Evolutionary conservation across 2,113 vertebrate genomes (phyloP), one percentile per base, ranked within the genome.

Genomic region (Naja naja): DNA sequence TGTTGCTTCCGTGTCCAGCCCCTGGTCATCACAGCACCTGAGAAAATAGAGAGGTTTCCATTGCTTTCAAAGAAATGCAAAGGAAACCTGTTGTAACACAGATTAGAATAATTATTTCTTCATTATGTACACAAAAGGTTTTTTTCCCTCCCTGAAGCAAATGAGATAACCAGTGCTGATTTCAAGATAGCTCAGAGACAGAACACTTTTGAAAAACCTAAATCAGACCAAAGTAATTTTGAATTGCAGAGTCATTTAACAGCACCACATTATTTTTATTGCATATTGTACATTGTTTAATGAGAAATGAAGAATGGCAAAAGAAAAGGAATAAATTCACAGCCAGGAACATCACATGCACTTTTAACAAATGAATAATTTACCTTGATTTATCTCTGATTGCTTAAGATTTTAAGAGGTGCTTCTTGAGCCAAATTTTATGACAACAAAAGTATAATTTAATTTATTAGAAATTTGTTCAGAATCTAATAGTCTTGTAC

Each of bases 91-190:
- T 89, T 47, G 64, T 55, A 92, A 56, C 64, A 85, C 85, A 16
- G 64, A 92, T 85, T 89, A 89, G 53, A 81, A 89, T 92, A 92
- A 92, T 89, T 89, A 89, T 89, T 92, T 45, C 64, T 11, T 92
- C 49, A 88, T 88, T 6, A 22, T 55, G 52, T 47, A 58, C 7
- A n/a, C 5, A 52, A 45, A 92, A 47, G 18, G 23, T 5, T 34
- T 92, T 55, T 52, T 3, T 2, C 12, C 6, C 54, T 60, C 34
- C 30, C 54, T 58, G 43, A 7, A 86, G 86, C 43, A 89, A 89
- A 74, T 47, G 39, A 90, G 45, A 86, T 86, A 86, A 93, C 52
- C 45, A 86, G 88, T 27, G 54, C 22, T 85, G 88, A 86, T 90
- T 89, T 90, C 88, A 86, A 90, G 39, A 58, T 23, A 69, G 88